Evolutionary conservation across 2,113 vertebrate genomes (phyloP).

Genomic region (Oreochromis spilurus): DNA sequence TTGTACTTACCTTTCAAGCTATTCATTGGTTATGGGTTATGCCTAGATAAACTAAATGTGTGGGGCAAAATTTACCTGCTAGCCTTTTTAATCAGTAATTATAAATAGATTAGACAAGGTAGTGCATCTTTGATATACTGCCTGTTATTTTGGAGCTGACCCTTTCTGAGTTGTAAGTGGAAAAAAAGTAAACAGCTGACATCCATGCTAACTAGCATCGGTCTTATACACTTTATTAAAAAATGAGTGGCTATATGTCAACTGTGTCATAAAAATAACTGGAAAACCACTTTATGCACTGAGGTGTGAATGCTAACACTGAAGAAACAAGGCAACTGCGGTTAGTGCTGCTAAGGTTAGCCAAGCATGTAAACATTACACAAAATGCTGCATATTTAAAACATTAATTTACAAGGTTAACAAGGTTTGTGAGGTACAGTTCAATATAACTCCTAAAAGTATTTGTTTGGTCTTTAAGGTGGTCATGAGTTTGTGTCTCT

Average conservation of each 20-base stretch:
- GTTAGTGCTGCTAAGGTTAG: not conserved
- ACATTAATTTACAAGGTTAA: not conserved
- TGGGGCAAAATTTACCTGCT: not conserved
- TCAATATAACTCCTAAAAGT: not conserved
- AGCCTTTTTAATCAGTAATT: not conserved
- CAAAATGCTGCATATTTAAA: not conserved
- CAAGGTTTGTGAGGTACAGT: fast-evolving
- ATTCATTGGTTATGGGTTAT: not conserved
- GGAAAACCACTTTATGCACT: not conserved
- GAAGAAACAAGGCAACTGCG: not conserved
- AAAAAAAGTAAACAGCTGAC: not conserved
- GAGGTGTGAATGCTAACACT: not conserved
- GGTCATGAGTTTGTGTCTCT: not conserved
- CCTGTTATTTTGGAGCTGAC: not conserved
- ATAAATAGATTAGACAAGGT: not conserved
- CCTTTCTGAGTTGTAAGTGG: not conserved
- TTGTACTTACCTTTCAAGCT: not conserved
- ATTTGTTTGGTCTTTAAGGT: not conserved
- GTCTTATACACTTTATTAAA: fast-evolving
- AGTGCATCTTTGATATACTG: not conserved
- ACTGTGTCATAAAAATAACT: not conserved
- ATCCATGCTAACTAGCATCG: not conserved
- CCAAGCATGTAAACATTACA: not conserved
- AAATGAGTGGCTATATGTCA: not conserved
- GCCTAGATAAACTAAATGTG: not conserved